phyloP scores from a whole-genome alignment of 2,888 invertebrate genomes.

The Tetragonisca angustula region DNA sequence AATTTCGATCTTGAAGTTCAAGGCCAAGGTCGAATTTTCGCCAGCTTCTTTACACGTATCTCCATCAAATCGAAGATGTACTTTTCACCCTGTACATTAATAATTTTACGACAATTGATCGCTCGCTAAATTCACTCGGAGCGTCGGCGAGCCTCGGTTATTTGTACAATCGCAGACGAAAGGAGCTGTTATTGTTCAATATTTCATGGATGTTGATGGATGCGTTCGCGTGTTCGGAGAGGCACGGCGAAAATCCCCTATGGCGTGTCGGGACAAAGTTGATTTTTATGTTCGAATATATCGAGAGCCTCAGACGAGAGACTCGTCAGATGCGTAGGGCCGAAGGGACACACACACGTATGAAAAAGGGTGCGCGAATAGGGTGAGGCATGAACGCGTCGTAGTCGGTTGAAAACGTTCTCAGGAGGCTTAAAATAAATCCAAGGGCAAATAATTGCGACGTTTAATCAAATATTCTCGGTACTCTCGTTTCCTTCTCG shows the following conservation, averaged over 20 bases:
- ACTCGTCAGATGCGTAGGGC: slow-evolving; percentile 56
- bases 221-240: slow-evolving; percentile 54
- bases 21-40: too few relatives aligned
- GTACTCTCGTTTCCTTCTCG: not conserved
- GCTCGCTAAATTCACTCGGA: not conserved
- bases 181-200: slow-evolving; percentile 45
- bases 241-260: slow-evolving; percentile 47
- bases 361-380: slow-evolving; percentile 65
- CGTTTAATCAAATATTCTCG: slow-evolving; percentile 24
- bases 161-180: slow-evolving; percentile 17
- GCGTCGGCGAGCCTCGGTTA: not conserved
- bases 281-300: slow-evolving; percentile 74
- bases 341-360: slow-evolving; percentile 64
- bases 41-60: too few relatives aligned
- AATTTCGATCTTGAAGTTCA: too few relatives aligned
- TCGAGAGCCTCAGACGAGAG: slow-evolving; percentile 65
- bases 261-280: slow-evolving; percentile 69
- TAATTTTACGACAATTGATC: not conserved
- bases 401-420: slow-evolving; percentile 62
- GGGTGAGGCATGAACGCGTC: slow-evolving; percentile 53
- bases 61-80: too few relatives aligned
- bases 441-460: slow-evolving; percentile 40
- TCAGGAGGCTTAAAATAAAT: slow-evolving; percentile 65
- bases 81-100: not conserved
- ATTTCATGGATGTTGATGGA: slow-evolving; percentile 64